These are phyloP conservation scores for Lutjanus erythropterus DNA, from an alignment of 2,113 vertebrate species.

Conservation along the genomic window DNA sequence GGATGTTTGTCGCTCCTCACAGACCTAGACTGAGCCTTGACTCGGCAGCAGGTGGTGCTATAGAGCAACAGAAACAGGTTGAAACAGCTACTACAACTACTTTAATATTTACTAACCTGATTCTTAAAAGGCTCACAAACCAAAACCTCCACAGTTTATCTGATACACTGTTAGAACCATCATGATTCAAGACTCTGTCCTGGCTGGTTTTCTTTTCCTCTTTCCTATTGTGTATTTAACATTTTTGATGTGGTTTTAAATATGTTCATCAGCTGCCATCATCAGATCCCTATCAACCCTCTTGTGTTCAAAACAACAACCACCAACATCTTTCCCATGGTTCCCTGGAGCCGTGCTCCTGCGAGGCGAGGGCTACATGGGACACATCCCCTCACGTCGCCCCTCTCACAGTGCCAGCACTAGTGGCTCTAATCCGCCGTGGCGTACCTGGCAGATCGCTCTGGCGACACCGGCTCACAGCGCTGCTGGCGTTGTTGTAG, in stretches of 20 bases:
- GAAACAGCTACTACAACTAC: background rate
- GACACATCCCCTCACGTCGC: constrained; percentile 69
- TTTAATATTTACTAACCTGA: background rate
- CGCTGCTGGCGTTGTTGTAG: constrained; percentile 63
- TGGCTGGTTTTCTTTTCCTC: background rate
- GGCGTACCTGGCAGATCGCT: constrained; percentile 81
- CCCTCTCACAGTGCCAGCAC: constrained; percentile 72
- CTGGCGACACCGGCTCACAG: constrained; percentile 72
- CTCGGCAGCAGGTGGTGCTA: constrained; percentile 49
- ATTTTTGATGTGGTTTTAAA: background rate
- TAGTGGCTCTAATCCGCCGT: constrained; percentile 76
- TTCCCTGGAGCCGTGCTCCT: constrained; percentile 17
- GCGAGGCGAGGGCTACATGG: constrained; percentile 37
- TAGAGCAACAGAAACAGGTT: background rate
- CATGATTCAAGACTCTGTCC: background rate
- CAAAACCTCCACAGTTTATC: background rate
- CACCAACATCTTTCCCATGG: constrained; percentile 45
- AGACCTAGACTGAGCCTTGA: background rate
- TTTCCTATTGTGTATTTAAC: background rate
- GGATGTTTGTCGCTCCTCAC: background rate
- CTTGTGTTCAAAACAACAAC: background rate
- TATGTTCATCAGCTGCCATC: background rate
- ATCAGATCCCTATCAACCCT: too few species aligned
- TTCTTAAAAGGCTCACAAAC: background rate
- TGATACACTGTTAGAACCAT: background rate